Percentiles rank a stretch among this genome's conserved stretches.
phyloP scores from a whole-genome alignment of 2,113 vertebrate genomes.

The Hystrix cristata region DNA sequence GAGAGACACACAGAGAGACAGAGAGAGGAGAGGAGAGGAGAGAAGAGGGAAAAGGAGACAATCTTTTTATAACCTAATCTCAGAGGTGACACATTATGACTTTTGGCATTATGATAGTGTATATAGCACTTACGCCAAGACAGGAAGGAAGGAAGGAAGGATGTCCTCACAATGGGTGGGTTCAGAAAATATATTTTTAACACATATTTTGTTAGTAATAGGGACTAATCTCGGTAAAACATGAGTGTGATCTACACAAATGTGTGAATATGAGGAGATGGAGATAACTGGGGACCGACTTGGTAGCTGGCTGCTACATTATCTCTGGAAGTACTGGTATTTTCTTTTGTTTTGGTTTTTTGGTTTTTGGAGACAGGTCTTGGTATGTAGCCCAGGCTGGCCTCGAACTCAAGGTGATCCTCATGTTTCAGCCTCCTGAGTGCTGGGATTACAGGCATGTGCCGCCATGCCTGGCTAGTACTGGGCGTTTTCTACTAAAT shows the following conservation, averaged over 20 bases:
- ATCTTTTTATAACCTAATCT: not conserved
- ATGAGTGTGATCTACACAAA: not conserved
- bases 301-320: not conserved
- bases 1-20: no score
- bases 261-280: not conserved
- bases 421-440: no score
- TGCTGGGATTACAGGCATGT: no score
- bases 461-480: not conserved
- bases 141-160: no score
- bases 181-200: no score
- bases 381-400: no score
- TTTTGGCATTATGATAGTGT: not conserved
- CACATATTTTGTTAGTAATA: not conserved
- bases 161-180: no score
- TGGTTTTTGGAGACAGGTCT: no score
- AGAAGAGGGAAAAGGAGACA: no score
- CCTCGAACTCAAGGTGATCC: no score
- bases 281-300: accelerated
- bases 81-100: not conserved
- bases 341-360: no score
- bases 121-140: no score
- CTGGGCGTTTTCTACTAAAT: not conserved
- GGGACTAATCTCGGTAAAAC: not conserved
- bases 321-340: not conserved
- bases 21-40: not conserved